Conservation (phyloP, 37 sponge, comb jelly and placozoan species). For the Bolinopsis microptera region DNA sequence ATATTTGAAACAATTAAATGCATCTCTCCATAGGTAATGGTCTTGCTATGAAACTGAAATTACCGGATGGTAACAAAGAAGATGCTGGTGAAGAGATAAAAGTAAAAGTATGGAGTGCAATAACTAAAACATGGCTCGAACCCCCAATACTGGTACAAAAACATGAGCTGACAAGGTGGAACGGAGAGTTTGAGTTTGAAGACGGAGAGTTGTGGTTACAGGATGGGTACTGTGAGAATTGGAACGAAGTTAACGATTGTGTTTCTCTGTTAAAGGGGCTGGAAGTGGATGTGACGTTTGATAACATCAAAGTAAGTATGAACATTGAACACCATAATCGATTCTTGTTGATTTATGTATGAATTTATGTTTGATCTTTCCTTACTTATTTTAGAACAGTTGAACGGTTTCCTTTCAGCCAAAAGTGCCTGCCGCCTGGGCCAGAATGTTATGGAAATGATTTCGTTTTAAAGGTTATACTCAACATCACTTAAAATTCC, state of each 20-base stretch:
- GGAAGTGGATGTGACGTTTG: not conserved
- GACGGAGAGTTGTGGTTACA: not conserved
- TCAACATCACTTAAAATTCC: too few relatives aligned
- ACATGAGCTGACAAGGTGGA: not conserved
- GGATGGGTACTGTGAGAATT: not conserved
- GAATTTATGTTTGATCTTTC: too few relatives aligned
- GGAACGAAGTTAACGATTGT: not conserved
- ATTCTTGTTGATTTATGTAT: too few relatives aligned
- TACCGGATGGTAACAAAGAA: not conserved
- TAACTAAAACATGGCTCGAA: not conserved
- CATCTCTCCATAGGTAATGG: too few relatives aligned
- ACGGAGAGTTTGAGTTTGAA: not conserved
- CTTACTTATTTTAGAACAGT: too few relatives aligned
- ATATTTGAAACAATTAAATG: too few relatives aligned
- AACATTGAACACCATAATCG: too few relatives aligned
- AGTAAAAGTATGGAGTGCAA: not conserved
- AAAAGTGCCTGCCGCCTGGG: too few relatives aligned
- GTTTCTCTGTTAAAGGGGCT: not conserved
- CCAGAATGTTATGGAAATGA: too few relatives aligned
- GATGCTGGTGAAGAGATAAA: not conserved
- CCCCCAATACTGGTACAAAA: not conserved
- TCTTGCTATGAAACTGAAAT: not conserved
- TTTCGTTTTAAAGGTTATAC: too few relatives aligned
- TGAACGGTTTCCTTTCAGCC: too few relatives aligned
- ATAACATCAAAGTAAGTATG: not conserved